phyloP scores from a whole-genome alignment of 2,888 invertebrate genomes.

The Plagodis dolabraria region DNA sequence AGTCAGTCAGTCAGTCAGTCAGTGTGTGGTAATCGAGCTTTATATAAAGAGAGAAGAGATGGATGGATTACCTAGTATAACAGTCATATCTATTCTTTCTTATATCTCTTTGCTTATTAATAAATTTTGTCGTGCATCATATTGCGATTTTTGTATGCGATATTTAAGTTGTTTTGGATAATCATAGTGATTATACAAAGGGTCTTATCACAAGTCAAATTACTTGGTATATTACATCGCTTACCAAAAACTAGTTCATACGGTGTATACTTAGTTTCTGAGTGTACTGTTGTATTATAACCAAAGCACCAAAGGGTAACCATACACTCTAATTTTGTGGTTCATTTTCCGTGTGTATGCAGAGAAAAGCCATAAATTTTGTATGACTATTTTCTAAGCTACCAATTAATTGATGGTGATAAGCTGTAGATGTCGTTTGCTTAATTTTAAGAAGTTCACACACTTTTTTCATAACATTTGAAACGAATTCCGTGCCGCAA shows the following conservation, averaged over 20 bases:
- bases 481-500: conserved; percentile 15
- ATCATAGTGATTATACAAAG: not conserved
- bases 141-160: conserved; percentile 1
- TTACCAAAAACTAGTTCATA: conserved; percentile 7
- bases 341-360: conserved; percentile 2
- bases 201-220: conserved; percentile 1
- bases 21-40: too few relatives aligned
- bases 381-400: conserved; percentile 1
- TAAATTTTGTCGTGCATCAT: conserved; percentile 2
- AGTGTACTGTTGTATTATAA: conserved; percentile 6
- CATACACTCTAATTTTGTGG: conserved; percentile 2
- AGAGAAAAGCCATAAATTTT: not conserved
- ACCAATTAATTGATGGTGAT: conserved; percentile 1
- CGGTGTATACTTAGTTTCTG: conserved; percentile 7
- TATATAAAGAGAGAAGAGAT: too few relatives aligned
- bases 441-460: conserved; percentile 10
- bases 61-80: not conserved
- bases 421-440: conserved; percentile 3
- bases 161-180: conserved; percentile 4
- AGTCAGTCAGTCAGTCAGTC: too few relatives aligned
- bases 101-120: not conserved
- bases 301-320: conserved; percentile 9
- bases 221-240: conserved; percentile 1
- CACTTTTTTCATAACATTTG: conserved; percentile 13
- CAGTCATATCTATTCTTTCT: conserved; percentile 2